A percentile compares a stretch with the other conserved stretches of the same genome.
These are phyloP conservation scores for Heliconius melpomene DNA, from an alignment of 1,140 invertebrate genomes.

Conservation along the genomic window DNA sequence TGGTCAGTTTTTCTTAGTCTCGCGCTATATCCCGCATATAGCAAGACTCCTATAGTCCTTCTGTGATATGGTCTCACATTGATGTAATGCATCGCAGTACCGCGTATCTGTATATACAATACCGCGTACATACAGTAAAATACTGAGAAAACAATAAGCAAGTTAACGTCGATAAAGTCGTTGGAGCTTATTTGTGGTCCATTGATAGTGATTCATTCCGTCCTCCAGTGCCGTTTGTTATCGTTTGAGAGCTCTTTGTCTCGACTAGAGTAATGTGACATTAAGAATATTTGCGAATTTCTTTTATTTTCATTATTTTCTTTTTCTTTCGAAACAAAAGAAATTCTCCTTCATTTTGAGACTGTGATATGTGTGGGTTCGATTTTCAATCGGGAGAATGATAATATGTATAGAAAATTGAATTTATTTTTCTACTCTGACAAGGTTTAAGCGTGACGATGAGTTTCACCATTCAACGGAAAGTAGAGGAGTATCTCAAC, in stretches of 20 bases:
- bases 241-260: neutral
- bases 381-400: too few species aligned
- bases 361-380: neutral
- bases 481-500: too few species aligned
- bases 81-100: too few species aligned
- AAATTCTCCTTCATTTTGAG: neutral
- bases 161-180: neutral
- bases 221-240: neutral
- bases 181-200: neutral
- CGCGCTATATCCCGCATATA: too few species aligned
- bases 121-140: neutral
- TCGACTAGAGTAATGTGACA: neutral
- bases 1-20: too few species aligned
- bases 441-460: too few species aligned
- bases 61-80: neutral
- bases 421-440: too few species aligned
- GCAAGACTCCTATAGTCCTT: neutral
- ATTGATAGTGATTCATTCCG: conserved; percentile 2
- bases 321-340: neutral
- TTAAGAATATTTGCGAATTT: neutral
- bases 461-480: too few species aligned
- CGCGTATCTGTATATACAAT: neutral
- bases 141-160: neutral
- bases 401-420: too few species aligned
- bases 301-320: neutral